Percentiles rank a stretch among this genome's conserved stretches.
Conservation (phyloP, 1,140 invertebrate species). For the Pantala flavescens region DNA sequence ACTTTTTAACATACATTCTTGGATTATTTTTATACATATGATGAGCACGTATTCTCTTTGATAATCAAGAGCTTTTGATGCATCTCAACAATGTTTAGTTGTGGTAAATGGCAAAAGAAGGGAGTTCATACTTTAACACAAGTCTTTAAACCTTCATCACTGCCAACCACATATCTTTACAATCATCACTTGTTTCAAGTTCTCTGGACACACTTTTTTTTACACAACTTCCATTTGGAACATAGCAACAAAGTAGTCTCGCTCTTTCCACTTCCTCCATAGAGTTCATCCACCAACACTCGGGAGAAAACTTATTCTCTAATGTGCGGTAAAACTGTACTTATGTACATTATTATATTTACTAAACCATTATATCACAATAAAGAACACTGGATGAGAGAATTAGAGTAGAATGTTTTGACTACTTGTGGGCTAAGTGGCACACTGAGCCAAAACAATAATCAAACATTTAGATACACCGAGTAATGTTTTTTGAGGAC, state of each 20-base stretch:
- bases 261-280: not conserved
- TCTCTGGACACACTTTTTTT: not conserved
- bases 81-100: not conserved
- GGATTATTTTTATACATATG: slow-evolving; percentile 5
- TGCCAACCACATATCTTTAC: not conserved
- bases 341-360: slow-evolving; percentile 3
- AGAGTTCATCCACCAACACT: not conserved
- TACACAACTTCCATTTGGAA: not conserved
- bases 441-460: slow-evolving; percentile 1
- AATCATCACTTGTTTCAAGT: not conserved
- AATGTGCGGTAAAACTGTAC: slow-evolving; percentile 9
- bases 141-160: not conserved
- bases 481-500: not conserved
- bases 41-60: not conserved
- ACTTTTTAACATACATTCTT: slow-evolving; percentile 10
- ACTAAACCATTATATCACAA: slow-evolving; percentile 10
- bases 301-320: slow-evolving; percentile 3
- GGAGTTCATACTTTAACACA: not conserved
- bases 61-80: slow-evolving; percentile 3
- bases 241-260: not conserved
- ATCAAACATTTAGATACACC: not conserved
- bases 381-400: slow-evolving; percentile 9
- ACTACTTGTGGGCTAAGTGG: not conserved
- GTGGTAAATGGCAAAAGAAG: not conserved
- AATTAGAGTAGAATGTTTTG: slow-evolving; percentile 2